A percentile compares a stretch with the other conserved stretches of the same genome.
phyloP scores from a whole-genome alignment of 2,888 invertebrate species.

The Watsonalla binaria region DNA sequence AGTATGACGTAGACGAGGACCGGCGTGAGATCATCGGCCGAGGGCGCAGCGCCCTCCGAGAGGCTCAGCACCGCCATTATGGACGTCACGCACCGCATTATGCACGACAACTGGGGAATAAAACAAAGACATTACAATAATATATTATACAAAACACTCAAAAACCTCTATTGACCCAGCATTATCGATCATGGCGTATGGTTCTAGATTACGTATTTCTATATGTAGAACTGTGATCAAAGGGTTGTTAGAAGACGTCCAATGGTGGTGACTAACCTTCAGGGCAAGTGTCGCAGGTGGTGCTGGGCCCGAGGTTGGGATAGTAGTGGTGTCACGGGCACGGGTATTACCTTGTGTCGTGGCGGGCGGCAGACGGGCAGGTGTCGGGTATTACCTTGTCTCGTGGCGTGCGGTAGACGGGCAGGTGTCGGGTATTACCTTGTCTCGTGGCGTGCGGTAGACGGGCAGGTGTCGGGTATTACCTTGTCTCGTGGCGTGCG shows the following conservation, averaged over 20 bases:
- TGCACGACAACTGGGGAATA: slow-evolving; percentile 79
- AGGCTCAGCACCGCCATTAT: slow-evolving; percentile 96
- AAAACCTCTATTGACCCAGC: too few species aligned
- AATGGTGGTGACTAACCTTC: slow-evolving; percentile 50
- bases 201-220: too few species aligned
- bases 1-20: slow-evolving; percentile 97
- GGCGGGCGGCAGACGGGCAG: too few species aligned
- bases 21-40: slow-evolving; percentile 97
- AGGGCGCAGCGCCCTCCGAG: slow-evolving; percentile 85
- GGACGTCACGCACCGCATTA: slow-evolving; percentile 92
- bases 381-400: too few species aligned
- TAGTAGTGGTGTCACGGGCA: slow-evolving; percentile 97
- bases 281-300: slow-evolving; percentile 90
- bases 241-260: too few species aligned
- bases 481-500: too few species aligned
- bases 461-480: too few species aligned
- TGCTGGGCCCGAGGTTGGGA: slow-evolving; percentile 97
- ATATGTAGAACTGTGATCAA: too few species aligned
- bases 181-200: too few species aligned
- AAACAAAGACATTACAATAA: background rate
- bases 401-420: too few species aligned
- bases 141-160: background rate
- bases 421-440: too few species aligned
- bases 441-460: too few species aligned
- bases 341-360: slow-evolving; percentile 15